These are phyloP conservation scores for Malurus melanocephalus DNA, from an alignment of 2,113 vertebrate species.

Conservation along the genomic window DNA sequence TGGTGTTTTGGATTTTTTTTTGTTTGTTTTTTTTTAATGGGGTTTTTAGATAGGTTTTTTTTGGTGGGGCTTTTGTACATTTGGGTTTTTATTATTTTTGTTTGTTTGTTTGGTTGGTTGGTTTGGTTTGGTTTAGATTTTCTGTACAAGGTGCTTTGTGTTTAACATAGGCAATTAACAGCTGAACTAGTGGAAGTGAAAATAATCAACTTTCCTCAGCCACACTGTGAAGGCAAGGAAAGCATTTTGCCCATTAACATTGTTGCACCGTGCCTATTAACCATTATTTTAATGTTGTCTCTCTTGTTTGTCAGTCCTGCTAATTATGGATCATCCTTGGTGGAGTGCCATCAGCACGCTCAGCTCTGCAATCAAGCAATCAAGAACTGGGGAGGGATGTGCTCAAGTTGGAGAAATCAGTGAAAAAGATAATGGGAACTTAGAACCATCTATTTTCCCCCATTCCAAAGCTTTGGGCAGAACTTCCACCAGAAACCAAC, in stretches of 20 bases:
- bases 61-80: no score
- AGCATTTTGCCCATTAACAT: neutral
- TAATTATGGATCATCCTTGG: constrained; percentile 29
- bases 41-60: no score
- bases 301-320: neutral
- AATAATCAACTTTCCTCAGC: neutral
- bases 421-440: neutral
- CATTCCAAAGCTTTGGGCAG: neutral
- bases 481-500: neutral
- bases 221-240: neutral
- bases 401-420: neutral
- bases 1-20: neutral
- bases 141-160: neutral
- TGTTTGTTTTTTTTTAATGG: no score
- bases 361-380: neutral
- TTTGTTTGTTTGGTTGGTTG: no score
- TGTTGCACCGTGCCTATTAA: neutral
- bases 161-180: neutral
- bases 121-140: neutral
- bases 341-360: neutral
- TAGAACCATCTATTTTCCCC: neutral
- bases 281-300: neutral
- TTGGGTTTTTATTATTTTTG: no score
- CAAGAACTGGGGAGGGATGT: neutral
- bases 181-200: neutral